These are phyloP conservation scores for Lophotis ruficrista DNA, from an alignment of 2,113 vertebrate genomes.

Conservation along the genomic window DNA sequence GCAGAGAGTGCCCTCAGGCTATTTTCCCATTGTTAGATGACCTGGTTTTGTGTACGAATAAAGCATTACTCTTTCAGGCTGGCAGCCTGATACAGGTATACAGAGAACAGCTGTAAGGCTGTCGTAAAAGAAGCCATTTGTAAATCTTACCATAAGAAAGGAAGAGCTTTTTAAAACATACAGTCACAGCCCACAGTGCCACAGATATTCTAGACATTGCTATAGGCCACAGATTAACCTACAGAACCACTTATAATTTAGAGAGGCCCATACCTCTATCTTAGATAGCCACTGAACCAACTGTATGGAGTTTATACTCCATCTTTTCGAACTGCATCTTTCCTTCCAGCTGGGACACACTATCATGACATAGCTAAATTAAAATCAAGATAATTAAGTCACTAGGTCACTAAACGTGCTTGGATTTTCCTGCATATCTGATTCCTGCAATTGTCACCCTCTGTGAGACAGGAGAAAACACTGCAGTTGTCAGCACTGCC, in stretches of 20 bases:
- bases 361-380: neutral
- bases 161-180: neutral
- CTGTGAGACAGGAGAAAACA: neutral
- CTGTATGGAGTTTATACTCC: neutral
- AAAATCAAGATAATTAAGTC: neutral
- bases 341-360: neutral
- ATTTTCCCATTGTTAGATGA: slow-evolving; percentile 40
- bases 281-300: neutral
- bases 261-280: neutral
- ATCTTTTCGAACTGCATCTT: neutral
- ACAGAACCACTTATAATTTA: neutral
- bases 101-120: neutral
- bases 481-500: neutral
- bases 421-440: neutral
- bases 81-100: neutral
- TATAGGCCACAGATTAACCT: neutral
- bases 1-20: slow-evolving; percentile 35
- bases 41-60: slow-evolving; percentile 40
- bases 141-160: neutral
- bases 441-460: neutral
- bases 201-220: neutral
- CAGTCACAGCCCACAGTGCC: neutral
- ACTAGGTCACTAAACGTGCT: neutral
- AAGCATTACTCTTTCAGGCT: slow-evolving; percentile 22
- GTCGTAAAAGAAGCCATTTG: neutral